phyloP scores from a whole-genome alignment of 2,888 invertebrate genomes.

The Acleris literana region DNA sequence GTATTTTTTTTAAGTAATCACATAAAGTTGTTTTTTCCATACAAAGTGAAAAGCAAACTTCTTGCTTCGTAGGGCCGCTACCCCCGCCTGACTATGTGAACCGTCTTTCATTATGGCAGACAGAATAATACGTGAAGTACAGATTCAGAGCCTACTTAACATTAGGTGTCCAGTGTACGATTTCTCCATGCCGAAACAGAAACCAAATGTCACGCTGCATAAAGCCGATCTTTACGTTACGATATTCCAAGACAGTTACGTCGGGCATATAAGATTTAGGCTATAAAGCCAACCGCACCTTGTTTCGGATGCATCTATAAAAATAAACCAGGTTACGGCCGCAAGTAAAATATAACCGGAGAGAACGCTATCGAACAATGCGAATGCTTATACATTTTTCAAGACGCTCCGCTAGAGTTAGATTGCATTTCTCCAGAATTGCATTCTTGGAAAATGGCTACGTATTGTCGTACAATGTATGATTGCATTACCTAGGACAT shows the following conservation, averaged over 20 bases:
- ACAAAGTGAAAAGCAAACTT: no score
- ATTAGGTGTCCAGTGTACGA: no score
- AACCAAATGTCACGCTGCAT: no score
- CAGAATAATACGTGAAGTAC: no score
- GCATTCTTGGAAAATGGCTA: conserved; percentile 47
- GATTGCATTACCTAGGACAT: conserved; percentile 25
- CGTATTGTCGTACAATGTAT: conserved; percentile 35
- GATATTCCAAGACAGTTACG: conserved; percentile 1
- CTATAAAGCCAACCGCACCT: conserved; percentile 40
- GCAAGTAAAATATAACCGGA: conserved; percentile 53
- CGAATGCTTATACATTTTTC: conserved; percentile 59
- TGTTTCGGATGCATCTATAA: conserved; percentile 53
- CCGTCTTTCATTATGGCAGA: no score
- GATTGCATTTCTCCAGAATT: conserved; percentile 56
- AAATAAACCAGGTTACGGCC: conserved; percentile 54
- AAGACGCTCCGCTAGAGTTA: conserved; percentile 52
- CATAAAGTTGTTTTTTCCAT: no score
- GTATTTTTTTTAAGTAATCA: no score
- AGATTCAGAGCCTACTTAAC: no score
- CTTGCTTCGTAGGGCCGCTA: no score
- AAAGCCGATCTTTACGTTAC: background rate
- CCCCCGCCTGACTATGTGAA: no score
- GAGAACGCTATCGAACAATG: conserved; percentile 54
- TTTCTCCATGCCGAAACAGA: no score
- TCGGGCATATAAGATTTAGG: conserved; percentile 3